Base-by-base conservation (phyloP, 2,113 vertebrate species). In the Syrrhaptes paradoxus region DNA sequence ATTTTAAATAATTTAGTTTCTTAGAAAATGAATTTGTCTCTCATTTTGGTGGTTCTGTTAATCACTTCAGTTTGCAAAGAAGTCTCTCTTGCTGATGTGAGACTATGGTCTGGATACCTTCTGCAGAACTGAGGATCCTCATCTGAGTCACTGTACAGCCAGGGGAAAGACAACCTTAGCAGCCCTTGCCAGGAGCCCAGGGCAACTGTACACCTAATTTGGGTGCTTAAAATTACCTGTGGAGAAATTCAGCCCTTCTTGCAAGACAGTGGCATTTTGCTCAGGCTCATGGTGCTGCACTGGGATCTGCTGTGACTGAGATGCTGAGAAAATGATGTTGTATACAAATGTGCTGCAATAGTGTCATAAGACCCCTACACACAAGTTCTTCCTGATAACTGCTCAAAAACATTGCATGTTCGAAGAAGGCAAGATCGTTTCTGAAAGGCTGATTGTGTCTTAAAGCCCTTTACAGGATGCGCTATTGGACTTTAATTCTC, bases 231-330 rank as follows among this genome's bases (percentile, higher is more conserved):
- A 88, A 67, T 68, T 4, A 55, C 43, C 29, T 55, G 38, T 41
- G 48, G 52, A 72, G 46, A 78, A 87, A 74, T 31, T 58, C 55
- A 78, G 66, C 48, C 51, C 61, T 90, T 45, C 65, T 31, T 62
- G 43, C 7, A 75, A 72, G 57, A 32, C 34, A n/a, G 41, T 13
- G 55, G 43, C 25, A 15, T 13, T 78, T 62, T 66, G 41, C 20
- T 78, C 29, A 66, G 41, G 54, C 31, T 70, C 28, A 8, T 12
- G 24, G 52, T 59, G 43, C 46, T 85, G 49, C 4, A 4, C 38
- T 29, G 36, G n/a, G 46, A 48, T 18, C 38, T 84, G 72, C 29
- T 58, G 49, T 31, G 0, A 0, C 48, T 22, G 28, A 2, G 3
- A 62, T 21, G 46, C 52, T 61, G 72, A 77, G 61, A 45, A 73